Base-by-base conservation (phyloP, 2,797 vertebrate species). In the Siniperca obscura region DNA sequence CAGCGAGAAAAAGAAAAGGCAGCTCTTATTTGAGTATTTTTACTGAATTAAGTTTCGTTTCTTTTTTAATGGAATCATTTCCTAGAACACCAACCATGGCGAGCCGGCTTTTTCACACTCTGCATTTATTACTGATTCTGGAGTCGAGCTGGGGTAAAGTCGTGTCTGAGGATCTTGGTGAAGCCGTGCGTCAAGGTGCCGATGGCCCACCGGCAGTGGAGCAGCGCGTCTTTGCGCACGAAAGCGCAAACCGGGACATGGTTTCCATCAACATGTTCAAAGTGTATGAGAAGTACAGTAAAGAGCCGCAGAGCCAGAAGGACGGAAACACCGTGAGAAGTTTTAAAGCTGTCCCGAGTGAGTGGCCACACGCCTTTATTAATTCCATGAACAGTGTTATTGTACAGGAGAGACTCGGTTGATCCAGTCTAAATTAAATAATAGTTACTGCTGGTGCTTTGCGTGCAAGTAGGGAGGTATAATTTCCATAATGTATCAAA, bases 261-360 rank as follows among this genome's bases (percentile, higher is more conserved):
- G 94, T 96, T 70, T 94, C 96, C 89, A 88, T 94, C 83, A 95
- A 95, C 85, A 99, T 99, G 98, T 95, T 97, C 78, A 95, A 96
- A 87, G 95, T 98, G 64, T 98, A 97, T 89, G 97, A 98, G 80
- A 96, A 94, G 85, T 98, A 98, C 94, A 97, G 92, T 70, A 94
- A 96, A 53, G 95, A 96, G 34, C 95, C 95, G 40, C 92, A 90
- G 83, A 92, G 94, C 52, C 95, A 95, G 4, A 94, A 92, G 80
- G 94, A 95, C 38, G 96, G 96, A 55, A 98, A 99, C 93, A 99
- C 98, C 0, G 97, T 99, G 66, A 96, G 97, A 88, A 97, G 98
- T 80, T 98, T 98, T 86, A 95, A 95, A 90, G 96, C 95, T 85
- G 92, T 87, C 55, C 95, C 94, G 82, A 96, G 98, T 99, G 96